Evolutionary conservation across 2,797 vertebrate genomes (phyloP).

Genomic region (Tangara arthus): DNA sequence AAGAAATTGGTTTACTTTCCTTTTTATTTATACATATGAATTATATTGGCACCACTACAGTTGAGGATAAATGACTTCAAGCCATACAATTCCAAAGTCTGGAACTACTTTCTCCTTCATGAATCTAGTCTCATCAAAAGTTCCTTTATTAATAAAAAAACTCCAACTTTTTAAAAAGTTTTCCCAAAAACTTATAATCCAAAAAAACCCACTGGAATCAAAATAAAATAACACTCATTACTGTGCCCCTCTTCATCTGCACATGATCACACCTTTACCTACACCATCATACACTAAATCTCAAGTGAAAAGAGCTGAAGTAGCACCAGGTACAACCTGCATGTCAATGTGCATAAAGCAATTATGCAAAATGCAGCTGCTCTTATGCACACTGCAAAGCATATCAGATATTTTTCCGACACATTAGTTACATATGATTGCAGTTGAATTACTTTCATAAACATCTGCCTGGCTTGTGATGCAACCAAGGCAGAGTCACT

Average conservation of each 20-base stretch:
- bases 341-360: conserved; percentile 79
- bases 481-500: background rate
- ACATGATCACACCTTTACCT: background rate
- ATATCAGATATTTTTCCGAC: background rate
- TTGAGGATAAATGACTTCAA: background rate
- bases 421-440: conserved; percentile 39
- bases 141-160: background rate
- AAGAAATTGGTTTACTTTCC: background rate
- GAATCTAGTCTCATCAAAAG: background rate
- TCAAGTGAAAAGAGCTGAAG: background rate
- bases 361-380: conserved; percentile 24
- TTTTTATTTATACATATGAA: background rate
- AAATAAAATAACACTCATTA: background rate
- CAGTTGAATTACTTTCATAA: conserved; percentile 37
- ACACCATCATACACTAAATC: background rate
- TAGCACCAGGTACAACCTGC: background rate
- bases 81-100: background rate
- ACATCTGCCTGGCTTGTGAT: conserved; percentile 8
- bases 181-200: background rate
- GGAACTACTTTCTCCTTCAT: background rate
- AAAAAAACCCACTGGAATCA: background rate
- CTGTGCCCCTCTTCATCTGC: background rate
- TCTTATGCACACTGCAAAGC: background rate
- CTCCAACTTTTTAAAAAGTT: background rate
- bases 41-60: background rate